phyloP scores from a whole-genome alignment of 92 coral and sea anemone genomes.

The Heliopora coerulea region DNA sequence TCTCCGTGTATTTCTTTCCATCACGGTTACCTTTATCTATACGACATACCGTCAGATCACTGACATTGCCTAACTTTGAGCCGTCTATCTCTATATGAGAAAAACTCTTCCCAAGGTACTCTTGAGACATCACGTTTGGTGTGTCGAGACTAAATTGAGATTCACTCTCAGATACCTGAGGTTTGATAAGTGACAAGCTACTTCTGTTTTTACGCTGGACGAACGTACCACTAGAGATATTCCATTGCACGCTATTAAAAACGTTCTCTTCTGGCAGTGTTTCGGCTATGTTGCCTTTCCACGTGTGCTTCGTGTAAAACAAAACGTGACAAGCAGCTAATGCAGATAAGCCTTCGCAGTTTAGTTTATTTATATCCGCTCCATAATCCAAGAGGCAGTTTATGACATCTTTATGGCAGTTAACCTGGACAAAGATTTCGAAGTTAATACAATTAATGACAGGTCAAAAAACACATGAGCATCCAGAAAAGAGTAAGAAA shows the following conservation, averaged over 20 bases:
- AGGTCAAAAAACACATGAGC: too few relatives aligned
- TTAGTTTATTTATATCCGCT: conserved; percentile 91
- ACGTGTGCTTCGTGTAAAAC: conserved; percentile 95
- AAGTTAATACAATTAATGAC: too few relatives aligned
- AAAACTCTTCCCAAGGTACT: neutral
- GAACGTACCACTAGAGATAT: conserved; percentile 71
- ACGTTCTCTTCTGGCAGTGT: conserved; percentile 73
- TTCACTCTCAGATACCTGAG: neutral
- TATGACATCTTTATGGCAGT: conserved; percentile 91
- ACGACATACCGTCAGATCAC: conserved; percentile 18
- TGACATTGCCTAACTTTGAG: conserved; percentile 12
- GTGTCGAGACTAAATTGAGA: neutral
- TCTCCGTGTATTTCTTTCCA: conserved; percentile 19
- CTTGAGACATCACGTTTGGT: neutral
- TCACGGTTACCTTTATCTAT: conserved; percentile 49
- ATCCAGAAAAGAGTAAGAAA: too few relatives aligned
- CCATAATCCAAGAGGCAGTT: conserved; percentile 94
- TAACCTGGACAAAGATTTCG: conserved; percentile 83
- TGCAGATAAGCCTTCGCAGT: conserved; percentile 91
- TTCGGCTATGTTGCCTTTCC: conserved; percentile 98
- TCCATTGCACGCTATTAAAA: conserved; percentile 81
- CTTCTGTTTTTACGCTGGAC: conserved; percentile 60
- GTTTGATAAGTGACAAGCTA: conserved; percentile 6
- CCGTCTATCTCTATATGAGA: neutral
- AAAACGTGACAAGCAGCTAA: conserved; percentile 97